Base-by-base conservation (phyloP, 2,888 invertebrate genomes). In the Automeris io region DNA sequence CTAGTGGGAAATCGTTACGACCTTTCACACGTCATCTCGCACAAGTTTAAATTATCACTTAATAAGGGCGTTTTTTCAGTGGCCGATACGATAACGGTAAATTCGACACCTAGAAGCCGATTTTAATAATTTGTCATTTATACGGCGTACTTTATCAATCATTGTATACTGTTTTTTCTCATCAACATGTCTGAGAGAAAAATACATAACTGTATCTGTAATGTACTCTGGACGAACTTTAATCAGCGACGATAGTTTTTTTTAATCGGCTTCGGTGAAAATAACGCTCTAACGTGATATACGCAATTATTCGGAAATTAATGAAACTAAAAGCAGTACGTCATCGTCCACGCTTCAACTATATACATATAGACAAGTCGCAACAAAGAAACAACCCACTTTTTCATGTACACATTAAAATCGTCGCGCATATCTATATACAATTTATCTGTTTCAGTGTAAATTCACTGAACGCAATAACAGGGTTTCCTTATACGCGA, bases 281-380 rank as follows among this genome's bases (percentile, higher is more conserved):
- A n/a, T n/a, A n/a, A n/a, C n/a, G n/a, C n/a, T n/a, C n/a, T n/a
- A n/a, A n/a, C n/a, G n/a, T 13, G 26, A 26, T 26, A 8, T 6
- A 26, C 26, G 13, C 26, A 26, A 1, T 16, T 2, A 29, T 29
- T 11, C 9, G 2, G 11, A 4, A 11, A 5, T 5, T 24, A 11
- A 11, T 9, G 29, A 16, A 29, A 6, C 29, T 18, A 35, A 37
- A 32, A 23, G 67, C 70, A 61, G 56, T 59, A 62, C 60, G 65
- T 56, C 66, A 58, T 65, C 62, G 58, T 64, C 60, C 73, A 67
- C 67, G 71, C 75, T 63, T 68, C 64, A 55, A 61, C 63, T 82
- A 81, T 80, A 63, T 82, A 85, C 82, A 81, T 69, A 70, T 73
- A 61, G 80, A 79, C 74, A 73, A 67, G 66, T 72, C 70, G 80